Conservation (phyloP, 2,888 invertebrate species). For the Acronicta leporina region DNA sequence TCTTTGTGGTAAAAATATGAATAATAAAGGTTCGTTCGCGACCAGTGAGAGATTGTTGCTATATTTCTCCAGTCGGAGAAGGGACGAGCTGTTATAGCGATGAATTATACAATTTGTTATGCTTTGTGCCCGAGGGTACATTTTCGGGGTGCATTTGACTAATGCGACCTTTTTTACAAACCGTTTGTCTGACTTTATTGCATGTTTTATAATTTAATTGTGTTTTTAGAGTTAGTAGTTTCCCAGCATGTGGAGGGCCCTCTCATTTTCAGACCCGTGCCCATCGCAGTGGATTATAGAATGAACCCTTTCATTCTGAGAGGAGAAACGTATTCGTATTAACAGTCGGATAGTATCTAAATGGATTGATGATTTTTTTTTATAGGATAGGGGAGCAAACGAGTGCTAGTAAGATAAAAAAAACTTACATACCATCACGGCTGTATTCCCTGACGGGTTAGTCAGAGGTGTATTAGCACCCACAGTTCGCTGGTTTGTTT, state of each 20-base stretch:
- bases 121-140: conserved; percentile 61
- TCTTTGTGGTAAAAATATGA: conserved; percentile 28
- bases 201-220: conserved; percentile 11
- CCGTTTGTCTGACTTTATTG: conserved; percentile 11
- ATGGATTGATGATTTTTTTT: too few relatives aligned
- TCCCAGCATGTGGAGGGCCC: not conserved
- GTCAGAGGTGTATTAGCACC: too few relatives aligned
- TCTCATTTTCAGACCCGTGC: too few relatives aligned
- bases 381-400: too few relatives aligned
- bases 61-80: conserved; percentile 67
- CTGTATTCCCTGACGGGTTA: too few relatives aligned
- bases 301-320: too few relatives aligned
- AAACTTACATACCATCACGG: too few relatives aligned
- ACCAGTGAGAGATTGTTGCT: conserved; percentile 66
- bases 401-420: too few relatives aligned
- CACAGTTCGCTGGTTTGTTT: too few relatives aligned
- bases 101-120: conserved; percentile 74
- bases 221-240: not conserved
- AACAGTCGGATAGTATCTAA: too few relatives aligned
- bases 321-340: too few relatives aligned
- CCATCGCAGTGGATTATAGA: too few relatives aligned
- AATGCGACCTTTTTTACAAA: conserved; percentile 16
- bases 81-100: conserved; percentile 64
- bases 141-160: conserved; percentile 26
- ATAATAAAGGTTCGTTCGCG: conserved; percentile 58